Percentiles rank a stretch among this genome's conserved stretches.
Evolutionary conservation across 1,140 invertebrate genomes (phyloP).

Genomic region (Drosophila jambulina): DNA sequence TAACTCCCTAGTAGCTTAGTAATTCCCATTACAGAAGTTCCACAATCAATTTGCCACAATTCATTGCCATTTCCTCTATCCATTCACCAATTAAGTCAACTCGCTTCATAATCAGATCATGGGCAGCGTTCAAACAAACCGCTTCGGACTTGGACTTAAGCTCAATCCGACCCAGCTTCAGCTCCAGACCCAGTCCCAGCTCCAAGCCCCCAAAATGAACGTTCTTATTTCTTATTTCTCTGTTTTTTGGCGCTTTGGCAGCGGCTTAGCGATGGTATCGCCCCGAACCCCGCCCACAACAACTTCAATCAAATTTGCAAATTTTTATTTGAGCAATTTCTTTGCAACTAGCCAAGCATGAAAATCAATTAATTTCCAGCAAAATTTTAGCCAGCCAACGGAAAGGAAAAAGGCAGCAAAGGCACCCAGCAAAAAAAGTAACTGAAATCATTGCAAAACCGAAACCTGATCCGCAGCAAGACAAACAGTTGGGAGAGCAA

Average conservation of each 20-base stretch:
- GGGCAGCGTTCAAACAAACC: constrained; percentile 49
- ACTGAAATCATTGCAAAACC: constrained; percentile 34
- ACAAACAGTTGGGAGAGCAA: constrained; percentile 27
- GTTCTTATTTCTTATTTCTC: constrained; percentile 17
- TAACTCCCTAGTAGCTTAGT: too few relatives aligned
- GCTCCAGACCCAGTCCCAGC: not conserved
- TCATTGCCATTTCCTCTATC: not conserved
- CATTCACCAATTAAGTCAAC: constrained; percentile 25
- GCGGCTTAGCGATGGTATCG: constrained; percentile 54
- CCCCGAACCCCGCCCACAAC: constrained; percentile 42
- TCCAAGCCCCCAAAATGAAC: constrained; percentile 26
- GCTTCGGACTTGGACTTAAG: constrained; percentile 42
- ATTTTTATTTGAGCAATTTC: constrained; percentile 82
- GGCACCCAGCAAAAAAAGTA: constrained; percentile 17
- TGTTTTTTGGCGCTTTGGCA: constrained; percentile 62
- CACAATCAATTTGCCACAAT: not conserved
- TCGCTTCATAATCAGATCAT: constrained; percentile 50
- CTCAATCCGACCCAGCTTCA: constrained; percentile 19
- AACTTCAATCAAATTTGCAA: constrained; percentile 83
- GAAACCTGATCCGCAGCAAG: constrained; percentile 53
- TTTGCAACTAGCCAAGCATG: constrained; percentile 77
- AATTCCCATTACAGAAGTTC: not conserved
- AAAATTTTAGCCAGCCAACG: constrained; percentile 63
- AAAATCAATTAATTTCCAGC: constrained; percentile 82
- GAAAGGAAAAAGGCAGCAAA: constrained; percentile 47